Evolutionary conservation across 2,113 vertebrate genomes (phyloP).

Genomic region (Callopanchax toddi): DNA sequence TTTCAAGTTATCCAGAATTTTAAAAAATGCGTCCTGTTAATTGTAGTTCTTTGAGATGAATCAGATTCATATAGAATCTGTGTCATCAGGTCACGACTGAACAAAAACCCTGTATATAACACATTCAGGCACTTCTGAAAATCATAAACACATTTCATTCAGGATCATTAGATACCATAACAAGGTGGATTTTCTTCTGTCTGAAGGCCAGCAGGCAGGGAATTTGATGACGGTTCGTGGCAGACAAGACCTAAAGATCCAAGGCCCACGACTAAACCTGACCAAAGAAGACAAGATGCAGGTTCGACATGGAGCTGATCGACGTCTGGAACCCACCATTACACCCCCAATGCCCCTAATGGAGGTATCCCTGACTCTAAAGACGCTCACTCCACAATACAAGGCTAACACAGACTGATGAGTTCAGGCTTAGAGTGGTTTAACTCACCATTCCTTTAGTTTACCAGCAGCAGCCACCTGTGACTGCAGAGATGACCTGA

Average conservation of each 20-base stretch:
- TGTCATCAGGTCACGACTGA: too few species aligned
- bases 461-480: not conserved
- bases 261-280: slow-evolving; percentile 91
- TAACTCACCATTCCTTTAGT: too few species aligned
- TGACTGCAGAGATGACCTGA: too few species aligned
- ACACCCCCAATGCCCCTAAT: slow-evolving; percentile 93
- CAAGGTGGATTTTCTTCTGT: not conserved
- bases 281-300: slow-evolving; percentile 98
- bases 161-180: not conserved
- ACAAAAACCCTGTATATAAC: too few species aligned
- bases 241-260: slow-evolving; percentile 93
- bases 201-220: slow-evolving; percentile 78
- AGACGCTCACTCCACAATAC: not conserved
- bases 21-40: too few species aligned
- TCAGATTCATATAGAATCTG: too few species aligned
- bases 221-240: slow-evolving; percentile 87
- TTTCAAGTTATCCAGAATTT: too few species aligned
- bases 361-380: slow-evolving; percentile 81
- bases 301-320: slow-evolving; percentile 89
- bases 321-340: slow-evolving; percentile 91
- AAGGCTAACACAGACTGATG: not conserved
- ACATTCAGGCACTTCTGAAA: not conserved
- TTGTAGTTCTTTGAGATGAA: too few species aligned
- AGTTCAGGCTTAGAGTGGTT: too few species aligned
- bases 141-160: not conserved